phyloP scores from a whole-genome alignment of 2,113 vertebrate genomes.

The Dromiciops gliroides region DNA sequence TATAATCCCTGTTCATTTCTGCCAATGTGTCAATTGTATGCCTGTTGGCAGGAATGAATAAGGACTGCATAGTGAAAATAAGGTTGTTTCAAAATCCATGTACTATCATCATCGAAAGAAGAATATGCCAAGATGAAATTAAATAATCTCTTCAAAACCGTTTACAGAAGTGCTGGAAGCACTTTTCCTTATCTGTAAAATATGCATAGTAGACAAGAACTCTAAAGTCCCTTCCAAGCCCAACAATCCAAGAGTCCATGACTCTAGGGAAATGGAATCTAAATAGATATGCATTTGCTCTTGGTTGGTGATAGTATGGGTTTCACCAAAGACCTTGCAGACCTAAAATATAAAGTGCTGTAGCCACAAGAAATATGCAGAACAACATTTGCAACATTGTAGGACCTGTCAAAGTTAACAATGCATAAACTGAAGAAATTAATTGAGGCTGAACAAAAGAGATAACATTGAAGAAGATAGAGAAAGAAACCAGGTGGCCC shows the following conservation, averaged over 20 bases:
- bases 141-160: not conserved
- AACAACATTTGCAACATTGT: not conserved
- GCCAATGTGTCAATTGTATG: not conserved
- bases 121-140: not conserved
- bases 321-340: not conserved
- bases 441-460: not conserved
- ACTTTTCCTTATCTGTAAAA: not conserved
- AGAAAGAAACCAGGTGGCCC: not conserved
- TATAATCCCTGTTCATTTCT: not conserved
- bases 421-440: not conserved
- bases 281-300: not conserved
- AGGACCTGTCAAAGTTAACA: not conserved
- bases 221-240: not conserved
- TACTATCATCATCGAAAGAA: not conserved
- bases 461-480: not conserved
- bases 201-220: not conserved
- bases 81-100: not conserved
- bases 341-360: not conserved
- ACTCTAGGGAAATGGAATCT: not conserved
- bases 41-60: not conserved
- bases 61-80: not conserved
- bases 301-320: not conserved
- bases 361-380: not conserved
- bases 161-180: not conserved
- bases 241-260: not conserved